Percentiles rank a stretch among this genome's conserved stretches.
Conservation (phyloP, 1,140 invertebrate species). For the Drosophila triauraria region DNA sequence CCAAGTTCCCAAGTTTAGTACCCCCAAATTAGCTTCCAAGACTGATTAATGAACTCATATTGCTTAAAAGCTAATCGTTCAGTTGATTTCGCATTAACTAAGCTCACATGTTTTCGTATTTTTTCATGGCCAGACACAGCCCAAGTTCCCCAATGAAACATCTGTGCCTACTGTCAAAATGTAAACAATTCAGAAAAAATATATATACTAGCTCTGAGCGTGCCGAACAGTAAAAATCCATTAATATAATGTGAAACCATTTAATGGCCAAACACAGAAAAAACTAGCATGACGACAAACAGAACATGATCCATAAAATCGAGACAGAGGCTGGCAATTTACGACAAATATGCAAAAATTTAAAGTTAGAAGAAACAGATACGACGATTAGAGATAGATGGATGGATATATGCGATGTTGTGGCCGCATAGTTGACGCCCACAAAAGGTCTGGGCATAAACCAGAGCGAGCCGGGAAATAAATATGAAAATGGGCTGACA, state of each 20-base stretch:
- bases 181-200: conserved; percentile 35
- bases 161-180: conserved; percentile 45
- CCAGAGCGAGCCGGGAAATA: conserved; percentile 36
- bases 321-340: conserved; percentile 36
- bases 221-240: conserved; percentile 45
- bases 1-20: not conserved
- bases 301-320: conserved; percentile 36
- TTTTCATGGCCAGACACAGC: conserved; percentile 37
- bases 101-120: conserved; percentile 29
- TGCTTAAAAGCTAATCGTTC: conserved; percentile 22
- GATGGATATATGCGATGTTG: conserved; percentile 31
- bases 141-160: conserved; percentile 26
- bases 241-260: conserved; percentile 49
- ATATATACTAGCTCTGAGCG: conserved; percentile 7
- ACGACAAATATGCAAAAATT: conserved; percentile 60
- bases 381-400: conserved; percentile 17
- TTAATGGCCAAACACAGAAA: conserved; percentile 30
- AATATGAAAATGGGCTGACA: conserved; percentile 61
- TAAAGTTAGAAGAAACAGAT: conserved; percentile 27
- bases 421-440: conserved; percentile 44
- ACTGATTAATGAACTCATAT: conserved; percentile 40
- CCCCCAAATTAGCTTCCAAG: conserved; percentile 6
- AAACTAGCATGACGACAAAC: conserved; percentile 39
- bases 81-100: conserved; percentile 38
- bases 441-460: conserved; percentile 49